Conservation (phyloP, 2,888 invertebrate species). For the Mylabris sibirica region DNA sequence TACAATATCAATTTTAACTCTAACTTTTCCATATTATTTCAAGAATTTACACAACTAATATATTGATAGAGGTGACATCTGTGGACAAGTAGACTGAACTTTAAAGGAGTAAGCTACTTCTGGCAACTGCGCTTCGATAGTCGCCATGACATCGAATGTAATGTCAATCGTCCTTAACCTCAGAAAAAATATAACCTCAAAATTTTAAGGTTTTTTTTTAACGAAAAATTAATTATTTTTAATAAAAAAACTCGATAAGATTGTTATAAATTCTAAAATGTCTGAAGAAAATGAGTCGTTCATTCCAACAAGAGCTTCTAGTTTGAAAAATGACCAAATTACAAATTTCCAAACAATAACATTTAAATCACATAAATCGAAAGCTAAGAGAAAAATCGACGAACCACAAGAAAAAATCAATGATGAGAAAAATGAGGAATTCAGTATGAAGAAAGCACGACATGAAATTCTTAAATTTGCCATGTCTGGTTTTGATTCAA, state of each 20-base stretch:
- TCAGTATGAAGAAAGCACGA: conserved; percentile 78
- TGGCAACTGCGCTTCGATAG: too few species aligned
- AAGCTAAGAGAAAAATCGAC: conserved; percentile 55
- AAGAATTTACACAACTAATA: too few species aligned
- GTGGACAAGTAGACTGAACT: too few species aligned
- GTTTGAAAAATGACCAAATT: conserved; percentile 61
- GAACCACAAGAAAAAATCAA: conserved; percentile 33
- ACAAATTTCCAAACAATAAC: conserved; percentile 63
- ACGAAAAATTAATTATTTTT: background rate
- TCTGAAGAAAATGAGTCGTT: conserved; percentile 33
- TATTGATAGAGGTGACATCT: too few species aligned
- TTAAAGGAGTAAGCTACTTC: too few species aligned
- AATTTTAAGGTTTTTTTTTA: background rate
- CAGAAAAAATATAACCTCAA: background rate
- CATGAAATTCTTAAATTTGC: conserved; percentile 87
- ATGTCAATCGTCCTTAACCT: background rate
- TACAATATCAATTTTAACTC: too few species aligned
- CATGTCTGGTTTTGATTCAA: conserved; percentile 75
- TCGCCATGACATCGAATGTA: background rate
- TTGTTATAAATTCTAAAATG: background rate
- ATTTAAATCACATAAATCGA: conserved; percentile 65
- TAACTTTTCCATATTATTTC: too few species aligned
- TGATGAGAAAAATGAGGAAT: conserved; percentile 62
- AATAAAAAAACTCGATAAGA: too few species aligned
- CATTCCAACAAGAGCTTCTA: conserved; percentile 64